Evolutionary conservation across 2,888 invertebrate genomes (phyloP), one percentile per base, ranked within the genome.

Genomic region (Spodoptera littoralis): DNA sequence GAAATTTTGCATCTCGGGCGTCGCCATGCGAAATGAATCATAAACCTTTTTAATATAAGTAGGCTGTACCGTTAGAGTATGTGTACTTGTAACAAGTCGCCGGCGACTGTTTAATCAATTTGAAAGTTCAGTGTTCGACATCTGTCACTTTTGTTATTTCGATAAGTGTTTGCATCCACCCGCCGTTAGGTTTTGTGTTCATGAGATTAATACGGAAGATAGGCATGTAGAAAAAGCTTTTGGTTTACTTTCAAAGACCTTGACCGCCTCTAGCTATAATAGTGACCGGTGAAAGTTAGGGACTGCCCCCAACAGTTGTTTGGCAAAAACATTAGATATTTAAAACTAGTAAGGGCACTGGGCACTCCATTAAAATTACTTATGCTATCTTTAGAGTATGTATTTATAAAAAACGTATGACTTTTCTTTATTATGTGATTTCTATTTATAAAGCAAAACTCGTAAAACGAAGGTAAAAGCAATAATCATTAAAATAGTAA

Each of bases 51-150:
- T 65, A 70, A 65, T 59, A 50, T 76, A 83, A 83, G 84, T 84
- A 81, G 85, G 83, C 61, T 83, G 81, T 71, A 76, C 87, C 87
- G 85, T 86, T 86, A 85, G 46, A 62, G 61, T 70, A 55, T 63
- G 55, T 59, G 36, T 58, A 51, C 66, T 49, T 74, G 69, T 71
- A 75, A 71, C 63, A 58, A 73, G 64, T 53, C 62, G 30, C 54
- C 54, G 46, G 49, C 50, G 71, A 68, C 68, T 75, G 48, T 70
- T 72, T 73, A 73, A 75, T 76, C 70, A 66, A 64, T 74, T 72
- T 64, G 78, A 80, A 79, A 79, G 79, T 77, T 71, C 68, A 68
- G 74, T 69, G 80, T 76, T 73, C 76, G 75, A 80, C 51, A 77
- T 75, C 77, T 77, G 80, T 77, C 79, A 79, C 60, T 66, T 65